Evolutionary conservation across 2,797 vertebrate genomes (phyloP).

Genomic region (Pipistrellus pygmaeus): DNA sequence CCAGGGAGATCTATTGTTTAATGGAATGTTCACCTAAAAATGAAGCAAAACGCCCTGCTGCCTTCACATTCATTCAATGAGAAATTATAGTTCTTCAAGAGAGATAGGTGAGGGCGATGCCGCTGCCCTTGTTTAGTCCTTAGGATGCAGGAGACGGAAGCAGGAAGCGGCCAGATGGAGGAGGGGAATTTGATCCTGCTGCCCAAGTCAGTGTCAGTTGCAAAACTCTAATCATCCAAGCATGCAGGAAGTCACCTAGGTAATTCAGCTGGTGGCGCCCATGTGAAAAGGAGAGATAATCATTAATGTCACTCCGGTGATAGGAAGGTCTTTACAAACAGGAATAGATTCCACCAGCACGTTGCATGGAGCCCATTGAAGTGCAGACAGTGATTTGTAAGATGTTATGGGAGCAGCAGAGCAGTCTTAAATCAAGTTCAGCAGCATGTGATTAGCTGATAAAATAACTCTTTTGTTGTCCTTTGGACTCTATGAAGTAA

Average conservation of each 20-base stretch:
- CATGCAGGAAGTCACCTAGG: slow-evolving; percentile 74
- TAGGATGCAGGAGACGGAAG: slow-evolving; percentile 60
- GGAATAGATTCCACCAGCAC: slow-evolving; percentile 77
- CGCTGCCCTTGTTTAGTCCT: slow-evolving; percentile 63
- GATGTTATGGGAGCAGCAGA: neutral
- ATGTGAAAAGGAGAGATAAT: slow-evolving; percentile 74
- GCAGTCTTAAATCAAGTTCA: slow-evolving; percentile 77
- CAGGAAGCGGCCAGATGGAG: slow-evolving; percentile 56
- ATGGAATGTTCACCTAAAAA: slow-evolving; percentile 82
- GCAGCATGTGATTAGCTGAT: slow-evolving; percentile 71
- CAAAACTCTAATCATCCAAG: slow-evolving; percentile 66
- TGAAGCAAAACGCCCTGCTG: slow-evolving; percentile 66
- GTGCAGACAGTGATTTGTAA: slow-evolving; percentile 71
- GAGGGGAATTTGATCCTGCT: slow-evolving; percentile 60
- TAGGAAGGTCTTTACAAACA: slow-evolving; percentile 70
- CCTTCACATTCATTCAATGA: slow-evolving; percentile 63
- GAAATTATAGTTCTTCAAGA: slow-evolving; percentile 70
- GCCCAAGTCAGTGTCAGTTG: slow-evolving; percentile 53
- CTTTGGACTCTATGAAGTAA: slow-evolving; percentile 62
- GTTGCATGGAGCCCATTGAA: slow-evolving; percentile 28
- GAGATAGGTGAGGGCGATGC: neutral
- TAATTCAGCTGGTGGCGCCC: slow-evolving; percentile 76
- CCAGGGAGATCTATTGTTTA: slow-evolving; percentile 71
- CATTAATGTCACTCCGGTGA: slow-evolving; percentile 79
- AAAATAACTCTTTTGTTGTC: slow-evolving; percentile 71